Evolutionary conservation across 1,140 invertebrate genomes (phyloP).

Genomic region (Apis dorsata): DNA sequence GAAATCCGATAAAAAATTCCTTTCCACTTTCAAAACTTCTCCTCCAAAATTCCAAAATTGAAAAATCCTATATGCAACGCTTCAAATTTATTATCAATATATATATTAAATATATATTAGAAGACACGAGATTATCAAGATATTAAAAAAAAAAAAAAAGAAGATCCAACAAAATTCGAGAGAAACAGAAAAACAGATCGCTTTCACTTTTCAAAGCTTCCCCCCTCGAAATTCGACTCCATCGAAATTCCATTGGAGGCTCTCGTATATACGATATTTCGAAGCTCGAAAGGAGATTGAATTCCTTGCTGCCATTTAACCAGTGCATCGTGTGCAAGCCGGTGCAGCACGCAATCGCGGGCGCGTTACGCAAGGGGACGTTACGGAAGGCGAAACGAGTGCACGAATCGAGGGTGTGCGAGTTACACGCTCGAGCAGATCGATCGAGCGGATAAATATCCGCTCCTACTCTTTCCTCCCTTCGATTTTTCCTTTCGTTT

Average conservation of each 20-base stretch:
- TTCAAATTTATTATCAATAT: too few species aligned
- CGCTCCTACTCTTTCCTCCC: too few species aligned
- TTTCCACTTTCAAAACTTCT: too few species aligned
- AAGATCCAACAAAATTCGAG: too few species aligned
- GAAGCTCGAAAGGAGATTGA: background rate
- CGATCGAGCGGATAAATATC: constrained; percentile 34
- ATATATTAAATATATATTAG: too few species aligned
- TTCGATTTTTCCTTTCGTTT: background rate
- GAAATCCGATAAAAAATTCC: too few species aligned
- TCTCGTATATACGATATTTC: too few species aligned
- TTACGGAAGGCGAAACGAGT: constrained; percentile 57
- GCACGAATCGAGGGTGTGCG: constrained; percentile 52
- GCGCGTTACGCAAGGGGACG: background rate
- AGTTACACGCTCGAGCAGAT: constrained; percentile 48
- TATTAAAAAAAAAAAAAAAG: too few species aligned
- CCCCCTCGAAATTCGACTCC: background rate
- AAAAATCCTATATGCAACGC: too few species aligned
- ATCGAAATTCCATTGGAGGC: background rate
- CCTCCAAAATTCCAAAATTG: too few species aligned
- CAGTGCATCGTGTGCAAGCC: constrained; percentile 7
- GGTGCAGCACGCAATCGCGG: constrained; percentile 39
- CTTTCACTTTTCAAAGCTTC: too few species aligned
- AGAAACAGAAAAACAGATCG: background rate
- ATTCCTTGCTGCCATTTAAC: constrained; percentile 5
- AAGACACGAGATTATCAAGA: too few species aligned